A percentile compares a stretch with the other conserved stretches of the same genome.
Conservation (phyloP, 2,797 vertebrate species). For the Botia kubotai region DNA sequence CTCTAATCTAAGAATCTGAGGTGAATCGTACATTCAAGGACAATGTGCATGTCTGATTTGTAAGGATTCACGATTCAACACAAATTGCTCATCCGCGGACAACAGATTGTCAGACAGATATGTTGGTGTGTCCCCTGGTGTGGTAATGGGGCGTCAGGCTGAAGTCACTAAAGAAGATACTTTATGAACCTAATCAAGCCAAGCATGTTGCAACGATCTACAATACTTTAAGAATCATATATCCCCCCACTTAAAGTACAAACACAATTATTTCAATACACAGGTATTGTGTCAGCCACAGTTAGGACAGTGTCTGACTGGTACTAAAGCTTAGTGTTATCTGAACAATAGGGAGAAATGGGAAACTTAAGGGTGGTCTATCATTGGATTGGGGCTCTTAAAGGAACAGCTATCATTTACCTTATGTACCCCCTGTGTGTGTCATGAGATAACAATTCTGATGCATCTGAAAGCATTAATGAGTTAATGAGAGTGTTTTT, state of each 20-base stretch:
- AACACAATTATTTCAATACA: too few relatives aligned
- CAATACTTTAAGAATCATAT: too few relatives aligned
- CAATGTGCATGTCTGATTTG: too few relatives aligned
- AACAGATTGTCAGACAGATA: conserved; percentile 59
- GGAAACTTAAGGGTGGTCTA: conserved; percentile 55
- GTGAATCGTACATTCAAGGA: neutral
- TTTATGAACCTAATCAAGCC: neutral
- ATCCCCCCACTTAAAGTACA: too few relatives aligned
- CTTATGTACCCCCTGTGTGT: conserved; percentile 20
- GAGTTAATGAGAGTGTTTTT: conserved; percentile 48
- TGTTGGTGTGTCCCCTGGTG: conserved; percentile 13
- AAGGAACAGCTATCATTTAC: conserved; percentile 53
- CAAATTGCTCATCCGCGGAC: conserved; percentile 40
- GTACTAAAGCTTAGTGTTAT: conserved; percentile 40
- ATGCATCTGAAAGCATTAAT: conserved; percentile 30
- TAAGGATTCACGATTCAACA: conserved; percentile 29
- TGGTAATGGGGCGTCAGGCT: neutral
- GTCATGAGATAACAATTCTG: neutral
- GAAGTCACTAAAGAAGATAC: neutral
- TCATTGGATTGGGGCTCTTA: conserved; percentile 40
- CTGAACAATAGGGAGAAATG: conserved; percentile 52
- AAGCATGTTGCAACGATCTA: neutral
- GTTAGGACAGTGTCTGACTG: conserved; percentile 27
- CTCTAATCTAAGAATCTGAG: conserved; percentile 13
- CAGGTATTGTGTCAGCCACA: neutral